Evolutionary conservation across 2,888 invertebrate species (phyloP).

Genomic region (Hirtodrosophila duncani): DNA sequence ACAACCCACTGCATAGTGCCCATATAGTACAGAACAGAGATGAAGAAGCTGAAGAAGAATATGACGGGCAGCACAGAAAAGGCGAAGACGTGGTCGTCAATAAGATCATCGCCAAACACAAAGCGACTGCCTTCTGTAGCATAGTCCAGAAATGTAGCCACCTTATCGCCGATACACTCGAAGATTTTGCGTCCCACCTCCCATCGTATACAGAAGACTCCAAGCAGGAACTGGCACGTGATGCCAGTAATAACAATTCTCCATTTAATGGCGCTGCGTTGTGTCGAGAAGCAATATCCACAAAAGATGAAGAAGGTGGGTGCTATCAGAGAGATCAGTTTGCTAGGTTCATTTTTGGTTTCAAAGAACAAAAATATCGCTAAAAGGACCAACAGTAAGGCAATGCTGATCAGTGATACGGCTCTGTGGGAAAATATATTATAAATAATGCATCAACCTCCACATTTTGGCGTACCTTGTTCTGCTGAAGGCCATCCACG

Average conservation of each 20-base stretch:
- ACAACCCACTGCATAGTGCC: constrained; percentile 94
- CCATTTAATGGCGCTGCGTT: constrained; percentile 85
- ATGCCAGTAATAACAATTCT: constrained; percentile 88
- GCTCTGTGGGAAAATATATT: constrained; percentile 79
- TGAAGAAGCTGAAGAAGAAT: constrained; percentile 94
- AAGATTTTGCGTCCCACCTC: constrained; percentile 84
- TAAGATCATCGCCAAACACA: constrained; percentile 87
- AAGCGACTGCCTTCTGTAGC: constrained; percentile 89
- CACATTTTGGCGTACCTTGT: constrained; percentile 46
- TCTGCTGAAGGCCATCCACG: constrained; percentile 68
- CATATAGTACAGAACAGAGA: constrained; percentile 92
- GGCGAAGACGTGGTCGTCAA: constrained; percentile 85
- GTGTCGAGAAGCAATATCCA: constrained; percentile 83
- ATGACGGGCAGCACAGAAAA: constrained; percentile 95
- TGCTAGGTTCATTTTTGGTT: constrained; percentile 80
- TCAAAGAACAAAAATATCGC: constrained; percentile 83
- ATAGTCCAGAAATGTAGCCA: constrained; percentile 87
- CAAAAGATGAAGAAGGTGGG: constrained; percentile 82
- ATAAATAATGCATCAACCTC: not conserved
- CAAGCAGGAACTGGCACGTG: constrained; percentile 90
- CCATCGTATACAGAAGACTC: constrained; percentile 92
- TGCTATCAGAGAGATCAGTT: constrained; percentile 86
- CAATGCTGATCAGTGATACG: constrained; percentile 78
- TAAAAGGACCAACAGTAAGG: constrained; percentile 79
- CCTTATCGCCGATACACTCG: constrained; percentile 82